These are phyloP conservation scores for Patella pellucida DNA, from an alignment of 2,888 invertebrate genomes.

Conservation along the genomic window DNA sequence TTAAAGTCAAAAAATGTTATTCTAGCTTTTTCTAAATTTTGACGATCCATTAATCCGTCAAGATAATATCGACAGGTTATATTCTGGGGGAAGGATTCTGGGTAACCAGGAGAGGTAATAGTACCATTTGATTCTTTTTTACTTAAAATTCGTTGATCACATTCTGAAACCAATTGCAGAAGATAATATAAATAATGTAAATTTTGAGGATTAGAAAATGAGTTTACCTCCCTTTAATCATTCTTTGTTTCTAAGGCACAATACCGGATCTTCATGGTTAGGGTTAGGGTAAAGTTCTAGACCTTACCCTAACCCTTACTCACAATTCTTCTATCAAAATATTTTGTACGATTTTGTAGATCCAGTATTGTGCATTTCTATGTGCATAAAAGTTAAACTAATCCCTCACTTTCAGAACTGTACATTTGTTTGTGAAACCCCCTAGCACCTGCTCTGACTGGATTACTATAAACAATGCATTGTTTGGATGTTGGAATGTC, in stretches of 20 bases:
- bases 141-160: slow-evolving; percentile 97
- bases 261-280: no score
- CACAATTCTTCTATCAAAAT: no score
- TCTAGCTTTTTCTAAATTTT: slow-evolving; percentile 93
- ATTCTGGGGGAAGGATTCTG: slow-evolving; percentile 94
- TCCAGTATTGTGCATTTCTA: no score
- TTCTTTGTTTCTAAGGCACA: background rate
- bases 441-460: no score
- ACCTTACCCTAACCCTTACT: no score
- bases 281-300: no score
- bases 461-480: no score
- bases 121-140: slow-evolving; percentile 91
- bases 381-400: no score
- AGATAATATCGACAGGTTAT: slow-evolving; percentile 98
- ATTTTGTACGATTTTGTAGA: no score
- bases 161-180: slow-evolving; percentile 76
- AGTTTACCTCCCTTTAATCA: background rate
- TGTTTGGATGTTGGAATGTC: no score
- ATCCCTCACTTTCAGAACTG: no score
- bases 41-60: slow-evolving; percentile 91
- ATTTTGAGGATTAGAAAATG: background rate
- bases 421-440: background rate
- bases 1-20: slow-evolving; percentile 90
- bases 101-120: slow-evolving; percentile 96
- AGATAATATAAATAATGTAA: background rate